Base-by-base conservation (phyloP, 2,888 invertebrate species). In the Mimachlamys varia region DNA sequence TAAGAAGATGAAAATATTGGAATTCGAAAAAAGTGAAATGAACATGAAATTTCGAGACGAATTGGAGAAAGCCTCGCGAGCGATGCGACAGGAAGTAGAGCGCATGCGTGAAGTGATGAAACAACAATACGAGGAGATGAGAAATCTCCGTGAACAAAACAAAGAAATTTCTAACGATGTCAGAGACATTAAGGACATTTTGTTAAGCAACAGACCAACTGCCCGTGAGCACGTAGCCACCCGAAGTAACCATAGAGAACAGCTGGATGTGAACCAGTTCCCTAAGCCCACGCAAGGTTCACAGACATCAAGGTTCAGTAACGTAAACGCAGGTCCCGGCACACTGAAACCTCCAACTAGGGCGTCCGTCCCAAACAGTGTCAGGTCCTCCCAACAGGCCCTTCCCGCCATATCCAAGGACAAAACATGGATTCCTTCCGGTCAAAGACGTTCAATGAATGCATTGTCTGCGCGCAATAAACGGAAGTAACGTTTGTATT, bases 101-200 rank as follows among this genome's bases (percentile, higher is more conserved):
- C 92, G 95, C 88, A 95, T 95, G 94, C 92, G 95, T 58, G 95
- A 95, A 90, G 95, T 95, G 19, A 95, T 95, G 95, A 94, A 94
- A 89, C 94, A 95, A 90, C 95, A 95, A 90, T 94, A 95, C 89
- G 94, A 94, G 62, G 95, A 95, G 91, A 95, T 95, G 95, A 93
- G 94, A 88, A 94, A 93, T 55, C 89, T 95, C 27, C 91, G 95
- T 19, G 93, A 94, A 90, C 95, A 95, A 90, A 95, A 95, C 92
- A 90, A 91, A 27, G 94, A 94, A 92, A 95, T 95, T 89, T 94
- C 94, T 4, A 93, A 92, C 90, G 95, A 95, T 91, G 94, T 95
- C 15, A 92, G 93, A 33, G 95, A 94, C 89, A 95, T 95, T 87
- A 95, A 94, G 89, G 93, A 94, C 38, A 89, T 94, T 13, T 92